Evolutionary conservation across 2,113 vertebrate species (phyloP), one percentile per base, ranked within the genome.

Genomic region (Caracal caracal): DNA sequence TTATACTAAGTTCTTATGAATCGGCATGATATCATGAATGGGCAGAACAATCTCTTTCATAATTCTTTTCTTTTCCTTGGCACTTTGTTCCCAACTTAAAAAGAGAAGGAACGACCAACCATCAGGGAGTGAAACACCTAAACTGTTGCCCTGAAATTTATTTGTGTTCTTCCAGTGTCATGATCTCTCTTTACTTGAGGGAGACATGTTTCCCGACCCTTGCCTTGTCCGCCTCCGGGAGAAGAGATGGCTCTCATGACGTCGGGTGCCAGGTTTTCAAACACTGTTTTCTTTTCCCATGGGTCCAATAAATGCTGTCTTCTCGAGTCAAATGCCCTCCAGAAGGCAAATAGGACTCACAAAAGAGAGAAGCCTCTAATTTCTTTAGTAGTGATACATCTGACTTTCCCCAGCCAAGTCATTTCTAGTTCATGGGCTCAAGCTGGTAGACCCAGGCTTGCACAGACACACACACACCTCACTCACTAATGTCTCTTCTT

Each of bases 241-340:
- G 37, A 59, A 78, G 87, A 84, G 11, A 19, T 66, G 53, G 16
- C 47, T 96, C 70, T 95, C 79, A 79, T 30, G 61, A 84, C 56
- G 79, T 47, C 0, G 0, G 70, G 2, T 82, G 59, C 40, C 83
- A 61, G 43, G 30, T 80, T 98, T 97, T 95, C 56, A 98, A 97
- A 96, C 49, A 84, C 70, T 84, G 47, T 96, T 98, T 98, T 97
- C 97, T 97, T 97, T 98, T 98, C 96, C 97, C 96, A 98, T 0
- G 1, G 93, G 53, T 92, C 97, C 78, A 84, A 11, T 96, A 93
- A 84, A 61, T 96, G 87, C 26, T 84, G 59, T 82, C 93, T 71
- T 93, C 78, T 97, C 98, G 98, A 98, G 93, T 98, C 96, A 93
- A 56, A 59, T 88, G 65, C 20, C 94, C 53, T 96, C 78, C 90